Conservation (phyloP, 2,113 vertebrate species). For the Garra rufa region DNA sequence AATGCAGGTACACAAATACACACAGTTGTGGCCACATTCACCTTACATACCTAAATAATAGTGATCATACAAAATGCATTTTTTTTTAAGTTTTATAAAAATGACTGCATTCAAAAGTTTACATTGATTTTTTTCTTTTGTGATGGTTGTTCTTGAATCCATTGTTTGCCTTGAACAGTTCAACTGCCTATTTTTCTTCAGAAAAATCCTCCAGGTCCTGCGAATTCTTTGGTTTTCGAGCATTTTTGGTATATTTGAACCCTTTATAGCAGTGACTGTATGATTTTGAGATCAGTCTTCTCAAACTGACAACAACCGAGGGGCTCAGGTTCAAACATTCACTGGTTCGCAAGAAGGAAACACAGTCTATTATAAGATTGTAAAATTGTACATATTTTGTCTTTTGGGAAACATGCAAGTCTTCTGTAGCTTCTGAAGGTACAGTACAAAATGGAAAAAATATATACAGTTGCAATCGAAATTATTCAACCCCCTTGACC, state of each 20-base stretch:
- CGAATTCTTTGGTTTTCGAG: too few relatives aligned
- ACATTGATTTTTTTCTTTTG: too few relatives aligned
- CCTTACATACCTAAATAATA: background rate
- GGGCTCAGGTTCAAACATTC: background rate
- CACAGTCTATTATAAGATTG: too few relatives aligned
- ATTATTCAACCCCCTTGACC: too few relatives aligned
- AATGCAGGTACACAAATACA: slow-evolving; percentile 81
- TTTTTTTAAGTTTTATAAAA: too few relatives aligned
- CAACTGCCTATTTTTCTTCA: background rate
- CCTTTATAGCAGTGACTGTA: background rate
- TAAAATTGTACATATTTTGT: too few relatives aligned
- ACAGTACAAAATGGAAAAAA: too few relatives aligned
- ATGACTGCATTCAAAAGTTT: too few relatives aligned
- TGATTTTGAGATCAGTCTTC: too few relatives aligned
- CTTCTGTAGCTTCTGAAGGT: background rate
- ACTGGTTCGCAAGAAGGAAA: background rate
- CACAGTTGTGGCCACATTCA: background rate
- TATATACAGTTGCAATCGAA: too few relatives aligned
- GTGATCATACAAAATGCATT: background rate
- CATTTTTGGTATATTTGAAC: background rate
- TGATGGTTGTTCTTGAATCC: background rate
- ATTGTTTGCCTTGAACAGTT: background rate
- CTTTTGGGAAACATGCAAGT: background rate
- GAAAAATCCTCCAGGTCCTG: background rate
- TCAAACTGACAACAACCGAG: background rate